These are phyloP conservation scores for Tuta absoluta DNA, from an alignment of 2,888 invertebrate species.

Conservation along the genomic window DNA sequence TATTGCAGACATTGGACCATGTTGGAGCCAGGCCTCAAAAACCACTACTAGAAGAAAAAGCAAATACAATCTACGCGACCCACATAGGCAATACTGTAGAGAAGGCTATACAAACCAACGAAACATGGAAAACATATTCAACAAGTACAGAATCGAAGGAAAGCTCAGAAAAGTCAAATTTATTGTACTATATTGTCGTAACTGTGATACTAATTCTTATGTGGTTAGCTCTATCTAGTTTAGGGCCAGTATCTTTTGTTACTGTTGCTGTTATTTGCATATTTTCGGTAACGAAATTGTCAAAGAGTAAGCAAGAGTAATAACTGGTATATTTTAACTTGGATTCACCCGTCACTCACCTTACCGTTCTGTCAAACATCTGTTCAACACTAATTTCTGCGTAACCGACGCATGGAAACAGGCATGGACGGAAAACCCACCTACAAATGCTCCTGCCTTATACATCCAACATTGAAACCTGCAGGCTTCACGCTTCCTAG, in stretches of 20 bases:
- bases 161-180: constrained; percentile 14
- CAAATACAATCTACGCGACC: not conserved
- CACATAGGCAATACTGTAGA: not conserved
- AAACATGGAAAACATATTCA: not conserved
- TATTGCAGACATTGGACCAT: constrained; percentile 60
- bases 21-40: constrained; percentile 52
- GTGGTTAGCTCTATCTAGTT: constrained; percentile 46
- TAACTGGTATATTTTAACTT: not conserved
- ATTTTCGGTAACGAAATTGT: constrained; percentile 34
- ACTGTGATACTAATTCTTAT: constrained; percentile 41
- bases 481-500: too few species aligned
- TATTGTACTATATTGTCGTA: constrained; percentile 19
- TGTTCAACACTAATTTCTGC: too few species aligned
- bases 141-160: not conserved
- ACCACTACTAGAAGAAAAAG: not conserved
- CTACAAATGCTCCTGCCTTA: too few species aligned
- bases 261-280: constrained; percentile 42
- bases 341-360: not conserved
- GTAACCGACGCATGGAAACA: too few species aligned
- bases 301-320: constrained; percentile 18
- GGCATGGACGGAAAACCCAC: too few species aligned
- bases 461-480: too few species aligned
- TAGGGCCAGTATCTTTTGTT: constrained; percentile 52
- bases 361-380: too few species aligned
- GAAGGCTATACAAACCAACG: not conserved